Conservation (phyloP, 2,797 vertebrate genomes). For the Anomalospiza imberbis region DNA sequence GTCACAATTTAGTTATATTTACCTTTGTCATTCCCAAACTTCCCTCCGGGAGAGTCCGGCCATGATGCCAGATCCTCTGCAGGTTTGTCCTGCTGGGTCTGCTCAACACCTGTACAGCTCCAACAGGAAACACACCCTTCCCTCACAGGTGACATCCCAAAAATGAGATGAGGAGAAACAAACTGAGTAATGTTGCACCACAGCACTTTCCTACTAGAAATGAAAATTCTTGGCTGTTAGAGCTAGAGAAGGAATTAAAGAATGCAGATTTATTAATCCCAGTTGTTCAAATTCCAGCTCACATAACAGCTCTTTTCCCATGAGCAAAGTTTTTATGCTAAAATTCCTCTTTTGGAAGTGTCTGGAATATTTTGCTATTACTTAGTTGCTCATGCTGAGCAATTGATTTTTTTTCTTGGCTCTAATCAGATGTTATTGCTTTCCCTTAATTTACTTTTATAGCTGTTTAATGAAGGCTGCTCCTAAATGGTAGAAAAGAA, state of each 20-base stretch:
- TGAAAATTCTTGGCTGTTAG: background rate
- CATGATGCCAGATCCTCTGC: rapidly evolving
- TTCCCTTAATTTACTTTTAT: conserved; percentile 50
- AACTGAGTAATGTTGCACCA: rapidly evolving
- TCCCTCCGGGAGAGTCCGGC: rapidly evolving
- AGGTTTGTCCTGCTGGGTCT: background rate
- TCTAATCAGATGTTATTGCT: conserved; percentile 45
- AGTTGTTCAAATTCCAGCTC: conserved; percentile 20
- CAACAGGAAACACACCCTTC: background rate
- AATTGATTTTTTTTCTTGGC: conserved; percentile 29
- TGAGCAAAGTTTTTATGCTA: background rate
- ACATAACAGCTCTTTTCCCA: background rate
- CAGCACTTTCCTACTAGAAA: background rate
- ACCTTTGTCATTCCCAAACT: background rate
- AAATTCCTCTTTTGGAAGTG: conserved; percentile 1
- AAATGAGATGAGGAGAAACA: background rate
- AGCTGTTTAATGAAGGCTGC: conserved; percentile 27
- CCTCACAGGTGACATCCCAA: rapidly evolving
- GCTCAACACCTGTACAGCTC: background rate
- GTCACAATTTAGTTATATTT: background rate
- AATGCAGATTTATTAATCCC: conserved; percentile 19
- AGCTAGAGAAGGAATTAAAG: background rate
- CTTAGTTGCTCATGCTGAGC: background rate
- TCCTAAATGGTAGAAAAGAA: background rate
- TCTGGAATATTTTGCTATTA: conserved; percentile 35